Evolutionary conservation across 2,113 vertebrate species (phyloP).

Genomic region (Zapornia atra): DNA sequence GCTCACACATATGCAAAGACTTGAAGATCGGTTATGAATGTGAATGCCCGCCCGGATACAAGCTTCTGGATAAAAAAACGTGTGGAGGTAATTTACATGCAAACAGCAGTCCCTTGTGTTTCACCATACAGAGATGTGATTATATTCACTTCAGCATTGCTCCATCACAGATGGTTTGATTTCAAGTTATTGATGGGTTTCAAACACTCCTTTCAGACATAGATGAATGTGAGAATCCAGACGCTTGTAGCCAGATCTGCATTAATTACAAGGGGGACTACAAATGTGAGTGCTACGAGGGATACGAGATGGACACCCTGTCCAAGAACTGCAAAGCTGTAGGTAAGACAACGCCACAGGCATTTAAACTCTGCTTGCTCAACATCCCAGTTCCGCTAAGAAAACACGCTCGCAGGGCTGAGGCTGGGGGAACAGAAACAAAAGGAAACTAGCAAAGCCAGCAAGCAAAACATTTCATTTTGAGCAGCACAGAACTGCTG

Average conservation of each 20-base stretch:
- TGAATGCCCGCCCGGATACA: conserved; percentile 91
- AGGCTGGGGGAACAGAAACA: not conserved
- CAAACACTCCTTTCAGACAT: conserved; percentile 85
- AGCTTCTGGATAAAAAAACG: conserved; percentile 94
- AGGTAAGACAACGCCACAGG: conserved; percentile 79
- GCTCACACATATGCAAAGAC: conserved; percentile 95
- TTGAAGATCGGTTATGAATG: conserved; percentile 90
- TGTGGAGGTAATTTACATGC: conserved; percentile 88
- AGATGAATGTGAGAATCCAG: conserved; percentile 95
- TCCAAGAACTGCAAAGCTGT: conserved; percentile 97
- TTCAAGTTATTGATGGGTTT: conserved; percentile 67
- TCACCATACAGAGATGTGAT: conserved; percentile 45
- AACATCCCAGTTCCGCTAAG: not conserved
- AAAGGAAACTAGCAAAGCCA: conserved; percentile 18
- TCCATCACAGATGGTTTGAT: conserved; percentile 66
- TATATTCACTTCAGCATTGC: conserved; percentile 51
- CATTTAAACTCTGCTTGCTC: conserved; percentile 17
- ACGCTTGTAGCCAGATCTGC: conserved; percentile 97
- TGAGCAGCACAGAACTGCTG: not conserved
- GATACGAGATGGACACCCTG: conserved; percentile 94
- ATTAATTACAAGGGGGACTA: conserved; percentile 98
- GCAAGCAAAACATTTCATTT: not conserved
- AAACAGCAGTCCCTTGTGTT: conserved; percentile 54
- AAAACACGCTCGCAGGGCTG: not conserved
- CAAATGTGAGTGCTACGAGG: conserved; percentile 96